Evolutionary conservation across 2,888 invertebrate species (phyloP), one percentile per base, ranked within the genome.

Genomic region (Agrotis exclamationis): DNA sequence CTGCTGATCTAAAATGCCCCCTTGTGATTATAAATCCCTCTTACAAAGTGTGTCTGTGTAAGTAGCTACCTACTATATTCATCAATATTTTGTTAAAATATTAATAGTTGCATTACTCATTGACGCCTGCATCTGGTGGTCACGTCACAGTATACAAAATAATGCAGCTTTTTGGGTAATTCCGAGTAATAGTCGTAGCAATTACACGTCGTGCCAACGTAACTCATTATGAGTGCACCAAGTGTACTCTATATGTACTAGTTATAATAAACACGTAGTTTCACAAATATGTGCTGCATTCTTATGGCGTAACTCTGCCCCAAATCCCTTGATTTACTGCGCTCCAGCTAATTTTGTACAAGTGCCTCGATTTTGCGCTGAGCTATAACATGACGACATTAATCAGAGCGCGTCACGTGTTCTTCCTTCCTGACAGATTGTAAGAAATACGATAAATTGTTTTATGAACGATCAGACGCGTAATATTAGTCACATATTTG

Each of bases 301-400:
- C 86, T 85, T 83, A 89, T 92, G 90, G 87, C 91, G 92, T 90
- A 91, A 92, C 85, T 87, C 75, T 92, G 93, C 88, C 90, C 92
- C 88, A 86, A 91, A 93, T 93, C 89, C 88, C 85, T 86, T 94
- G 93, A 93, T 94, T 94, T 94, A 93, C 86, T 82, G 85, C 88
- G 76, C 85, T 79, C 82, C 75, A 83, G 91, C 94, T 93, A 93
- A 93, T 93, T 94, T 93, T 90, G 92, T 92, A 91, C 90, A 89
- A 92, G 92, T 92, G 89, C 85, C 87, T 39, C 72, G 87, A 83
- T 89, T 91, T 90, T 86, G 87, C 85, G 86, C 86, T 85, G 58
- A 39, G 63, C 56, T 63, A 24, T 79, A 74, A 65, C 63, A 71
- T 62, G 76, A 73, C 80, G 56, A 77, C 65, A 79, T 83, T 82